A percentile compares a stretch with the other conserved stretches of the same genome.
phyloP scores from a whole-genome alignment of 2,113 vertebrate species.

The Trichomycterus rosablanca region DNA sequence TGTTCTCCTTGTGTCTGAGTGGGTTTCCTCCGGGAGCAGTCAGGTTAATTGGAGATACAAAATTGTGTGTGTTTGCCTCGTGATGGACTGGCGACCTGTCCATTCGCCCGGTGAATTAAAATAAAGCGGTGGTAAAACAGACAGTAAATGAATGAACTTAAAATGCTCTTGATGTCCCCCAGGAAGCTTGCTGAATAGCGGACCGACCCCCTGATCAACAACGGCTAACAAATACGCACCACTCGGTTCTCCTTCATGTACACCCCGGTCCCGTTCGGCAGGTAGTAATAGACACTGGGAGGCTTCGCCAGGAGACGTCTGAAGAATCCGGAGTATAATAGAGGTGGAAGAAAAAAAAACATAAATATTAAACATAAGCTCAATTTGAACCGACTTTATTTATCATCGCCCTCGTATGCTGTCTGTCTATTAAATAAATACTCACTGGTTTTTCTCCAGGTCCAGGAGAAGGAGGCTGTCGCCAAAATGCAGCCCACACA shows the following conservation, averaged over 20 bases:
- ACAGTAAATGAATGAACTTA: no score
- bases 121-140: no score
- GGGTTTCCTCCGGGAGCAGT: no score
- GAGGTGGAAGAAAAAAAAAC: constrained; percentile 5
- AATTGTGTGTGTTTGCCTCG: no score
- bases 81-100: no score
- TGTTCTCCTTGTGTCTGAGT: no score
- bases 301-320: constrained; percentile 73
- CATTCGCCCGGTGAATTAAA: no score
- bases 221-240: no score
- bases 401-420: neutral
- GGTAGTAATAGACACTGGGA: constrained; percentile 74
- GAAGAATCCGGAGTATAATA: constrained; percentile 15
- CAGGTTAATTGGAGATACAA: no score
- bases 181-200: no score
- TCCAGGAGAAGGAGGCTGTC: constrained; percentile 68
- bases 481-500: constrained; percentile 70
- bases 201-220: no score
- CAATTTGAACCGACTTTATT: neutral
- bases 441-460: constrained; percentile 83
- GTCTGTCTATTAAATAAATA: neutral
- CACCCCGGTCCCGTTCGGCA: constrained; percentile 72
- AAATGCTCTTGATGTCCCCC: no score
- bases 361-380: constrained; percentile 20
- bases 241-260: constrained; percentile 54